Evolutionary conservation across 2,797 vertebrate species (phyloP), one percentile per base, ranked within the genome.

Genomic region (Hybognathus amarus): DNA sequence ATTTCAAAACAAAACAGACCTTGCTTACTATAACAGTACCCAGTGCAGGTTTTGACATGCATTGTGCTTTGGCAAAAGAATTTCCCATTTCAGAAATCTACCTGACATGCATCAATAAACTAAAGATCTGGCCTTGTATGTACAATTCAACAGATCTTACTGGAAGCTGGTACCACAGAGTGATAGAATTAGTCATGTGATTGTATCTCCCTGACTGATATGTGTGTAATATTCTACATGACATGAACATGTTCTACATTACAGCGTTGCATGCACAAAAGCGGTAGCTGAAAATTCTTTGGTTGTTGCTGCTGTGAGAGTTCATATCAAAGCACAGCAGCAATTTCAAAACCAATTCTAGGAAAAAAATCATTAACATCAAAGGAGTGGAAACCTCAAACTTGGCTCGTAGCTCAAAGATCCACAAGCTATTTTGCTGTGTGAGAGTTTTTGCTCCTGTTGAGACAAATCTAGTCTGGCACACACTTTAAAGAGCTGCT

Each of bases 391-490:
- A 84, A 81, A 82, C 64, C 68, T 74, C 63, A 79, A 69, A 79
- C 52, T 80, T 74, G 63, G 61, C 64, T 81, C 17, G 40, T 59
- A 47, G 71, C 79, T 82, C 77, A 52, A 85, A 76, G 84, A 85
- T 61, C 27, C 27, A 42, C 33, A 33, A 78, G 79, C 33, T 45
- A 30, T 78, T 67, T 33, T 77, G 79, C 59, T 73, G 24, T 20
- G 50, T 71, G 67, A 22, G 64, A 20, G 33, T 50, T 59, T 77
- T 78, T 69, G 47, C 73, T 67, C 80, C 77, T 61, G 78, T 77
- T 88, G 85, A 89, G 86, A 87, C 82, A 63, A 73, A 83, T 87
- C 63, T 68, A 86, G 88, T 79, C 84, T 87, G 85, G 88, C 86
- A 85, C 83, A 47, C 24, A 59, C 22, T 76, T 73, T 67, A 12